Percentiles rank a stretch among this genome's conserved stretches.
Evolutionary conservation across 2,797 vertebrate genomes (phyloP).

Genomic region (Gobio occitaniae): DNA sequence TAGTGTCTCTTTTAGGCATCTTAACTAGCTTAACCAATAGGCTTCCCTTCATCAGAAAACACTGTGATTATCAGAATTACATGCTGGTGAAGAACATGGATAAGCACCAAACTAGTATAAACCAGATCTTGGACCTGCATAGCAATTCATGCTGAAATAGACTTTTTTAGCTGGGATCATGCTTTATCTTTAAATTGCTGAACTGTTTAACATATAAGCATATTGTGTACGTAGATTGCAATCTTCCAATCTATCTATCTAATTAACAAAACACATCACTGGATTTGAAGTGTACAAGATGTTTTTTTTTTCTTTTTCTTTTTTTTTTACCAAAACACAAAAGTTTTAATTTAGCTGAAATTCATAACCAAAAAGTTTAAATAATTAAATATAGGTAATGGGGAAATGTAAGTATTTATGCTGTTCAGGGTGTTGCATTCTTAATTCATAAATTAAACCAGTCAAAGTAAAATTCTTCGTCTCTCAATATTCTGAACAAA

Average conservation of each 20-base stretch:
- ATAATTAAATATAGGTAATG: no score
- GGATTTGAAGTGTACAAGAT: no score
- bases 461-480: no score
- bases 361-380: no score
- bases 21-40: background rate
- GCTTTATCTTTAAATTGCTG: background rate
- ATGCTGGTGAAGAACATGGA: background rate
- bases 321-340: no score
- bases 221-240: background rate
- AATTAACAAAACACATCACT: background rate
- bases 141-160: background rate
- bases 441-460: no score
- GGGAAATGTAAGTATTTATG: no score
- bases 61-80: background rate
- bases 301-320: no score
- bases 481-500: no score
- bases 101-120: background rate
- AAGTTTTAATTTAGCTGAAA: no score
- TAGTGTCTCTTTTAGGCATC: background rate
- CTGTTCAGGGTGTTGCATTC: no score
- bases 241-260: background rate
- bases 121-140: background rate
- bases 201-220: background rate
- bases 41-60: background rate
- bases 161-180: background rate